Base-by-base conservation (phyloP, 2,888 invertebrate genomes). In the Bugulina stolonifera region DNA sequence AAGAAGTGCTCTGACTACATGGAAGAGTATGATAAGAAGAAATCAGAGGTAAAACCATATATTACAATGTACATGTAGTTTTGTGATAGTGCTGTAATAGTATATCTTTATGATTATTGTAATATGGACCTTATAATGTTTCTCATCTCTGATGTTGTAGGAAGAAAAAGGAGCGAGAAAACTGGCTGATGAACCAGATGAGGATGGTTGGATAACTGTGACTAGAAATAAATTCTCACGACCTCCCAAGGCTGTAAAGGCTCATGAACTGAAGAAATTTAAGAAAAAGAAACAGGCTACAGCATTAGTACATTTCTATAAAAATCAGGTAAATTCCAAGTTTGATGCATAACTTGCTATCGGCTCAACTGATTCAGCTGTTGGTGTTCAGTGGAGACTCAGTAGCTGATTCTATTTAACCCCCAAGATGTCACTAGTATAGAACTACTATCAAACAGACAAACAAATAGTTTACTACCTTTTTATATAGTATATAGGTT, bases 151-250 rank as follows among this genome's bases (percentile, higher is more conserved):
- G 57, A 57, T 3, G 57, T 57, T 18, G 27, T 32, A 64, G 64
- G 64, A 64, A n/a, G 64, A 64, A 64, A 64, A 14, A 25, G 32
- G 14, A 3, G 27, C 22, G 10, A 64, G 64, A 27, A 64, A 64
- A 32, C 27, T 64, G n/a, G 64, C 64, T 27, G 64, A 64, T 27
- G 64, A 64, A 32, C 64, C 64, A 18, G 64, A 64, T 64, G 64
- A 64, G 32, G 64, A 64, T 29, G 64, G 64, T n/a, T 64, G 64
- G 64, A 64, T 32, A 14, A 64, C 64, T 14, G 64, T 64, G 27
- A 64, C 64, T 14, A 27, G 64, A 64, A 64, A 64, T n/a, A 64
- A 64, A 34, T 64, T 64, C 64, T 64, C 64, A 29, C 64, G 32
- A 14, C 64, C 64, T 14, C 64, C 64, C 14, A 64, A 64, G 32